Evolutionary conservation across 2,888 invertebrate genomes (phyloP).

Genomic region (Volucella inflata): DNA sequence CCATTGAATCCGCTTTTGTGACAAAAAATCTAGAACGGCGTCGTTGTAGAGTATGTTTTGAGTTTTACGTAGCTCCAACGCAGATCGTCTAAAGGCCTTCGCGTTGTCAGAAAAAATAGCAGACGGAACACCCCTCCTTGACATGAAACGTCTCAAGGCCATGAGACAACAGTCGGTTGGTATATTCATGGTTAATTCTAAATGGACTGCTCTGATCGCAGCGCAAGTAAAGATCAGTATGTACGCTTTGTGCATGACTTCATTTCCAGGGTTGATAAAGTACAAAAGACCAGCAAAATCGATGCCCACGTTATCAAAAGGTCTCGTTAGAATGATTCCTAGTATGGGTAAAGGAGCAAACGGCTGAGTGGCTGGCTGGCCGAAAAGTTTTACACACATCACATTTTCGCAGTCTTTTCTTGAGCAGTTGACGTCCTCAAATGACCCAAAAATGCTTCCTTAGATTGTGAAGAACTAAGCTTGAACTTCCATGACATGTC

Average conservation of each 20-base stretch:
- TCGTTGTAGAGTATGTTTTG: neutral
- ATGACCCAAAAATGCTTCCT: constrained; percentile 46
- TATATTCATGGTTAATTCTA: constrained; percentile 35
- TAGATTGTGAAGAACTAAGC: constrained; percentile 1
- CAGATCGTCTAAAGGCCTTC: constrained; percentile 22
- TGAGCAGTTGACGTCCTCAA: constrained; percentile 19
- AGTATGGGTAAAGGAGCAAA: constrained; percentile 26
- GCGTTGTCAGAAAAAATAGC: constrained; percentile 37
- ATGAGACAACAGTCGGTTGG: constrained; percentile 38
- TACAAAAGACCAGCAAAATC: constrained; percentile 18
- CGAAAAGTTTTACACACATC: constrained; percentile 29
- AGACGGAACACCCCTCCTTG: constrained; percentile 16
- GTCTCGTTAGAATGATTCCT: constrained; percentile 18
- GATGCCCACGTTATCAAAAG: constrained; percentile 18
- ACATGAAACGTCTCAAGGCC: constrained; percentile 33
- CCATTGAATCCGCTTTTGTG: constrained; percentile 30
- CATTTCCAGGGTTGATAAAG: neutral
- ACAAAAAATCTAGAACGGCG: constrained; percentile 7
- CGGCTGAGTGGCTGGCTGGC: constrained; percentile 23
- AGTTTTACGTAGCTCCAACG: constrained; percentile 9
- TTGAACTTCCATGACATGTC: constrained; percentile 31
- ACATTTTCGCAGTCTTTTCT: constrained; percentile 24
- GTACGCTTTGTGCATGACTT: constrained; percentile 11
- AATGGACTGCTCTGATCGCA: constrained; percentile 48
- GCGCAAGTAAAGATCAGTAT: constrained; percentile 52